These are phyloP conservation scores for Syrphus vitripennis DNA, from an alignment of 2,888 invertebrate genomes.

Conservation along the genomic window DNA sequence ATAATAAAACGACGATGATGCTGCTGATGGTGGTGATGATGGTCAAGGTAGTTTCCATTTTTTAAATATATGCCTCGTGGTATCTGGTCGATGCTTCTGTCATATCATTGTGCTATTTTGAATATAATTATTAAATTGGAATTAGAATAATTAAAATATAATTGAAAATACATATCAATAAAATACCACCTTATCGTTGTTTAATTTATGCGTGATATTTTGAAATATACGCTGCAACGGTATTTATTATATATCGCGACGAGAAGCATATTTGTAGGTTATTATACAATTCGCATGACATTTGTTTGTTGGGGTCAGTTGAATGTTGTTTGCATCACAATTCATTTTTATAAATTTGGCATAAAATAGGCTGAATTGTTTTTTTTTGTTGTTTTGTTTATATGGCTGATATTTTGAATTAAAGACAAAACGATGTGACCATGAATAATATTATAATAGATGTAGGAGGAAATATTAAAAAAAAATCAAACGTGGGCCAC, in stretches of 20 bases:
- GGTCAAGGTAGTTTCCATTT: slow-evolving; percentile 19
- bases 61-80: not conserved
- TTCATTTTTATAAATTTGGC: not conserved
- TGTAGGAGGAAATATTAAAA: not conserved
- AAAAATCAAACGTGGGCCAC: not conserved
- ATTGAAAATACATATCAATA: slow-evolving; percentile 14
- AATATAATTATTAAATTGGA: not conserved
- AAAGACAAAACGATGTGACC: not conserved
- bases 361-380: not conserved
- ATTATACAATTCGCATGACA: slow-evolving; percentile 4
- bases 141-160: slow-evolving; percentile 17
- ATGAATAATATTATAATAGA: not conserved
- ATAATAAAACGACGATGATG: not conserved
- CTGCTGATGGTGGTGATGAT: not conserved
- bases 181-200: not conserved
- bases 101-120: not conserved
- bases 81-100: not conserved
- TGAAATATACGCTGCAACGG: not conserved
- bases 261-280: not conserved
- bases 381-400: not conserved
- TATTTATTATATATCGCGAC: not conserved
- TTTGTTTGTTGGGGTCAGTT: slow-evolving; percentile 24
- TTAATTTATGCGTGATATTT: not conserved
- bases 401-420: not conserved
- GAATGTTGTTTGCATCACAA: slow-evolving; percentile 44